Percentiles rank a stretch among this genome's conserved stretches.
These are phyloP conservation scores for Tigriopus japonicus DNA, from an alignment of 1,140 invertebrate genomes.

Conservation along the genomic window DNA sequence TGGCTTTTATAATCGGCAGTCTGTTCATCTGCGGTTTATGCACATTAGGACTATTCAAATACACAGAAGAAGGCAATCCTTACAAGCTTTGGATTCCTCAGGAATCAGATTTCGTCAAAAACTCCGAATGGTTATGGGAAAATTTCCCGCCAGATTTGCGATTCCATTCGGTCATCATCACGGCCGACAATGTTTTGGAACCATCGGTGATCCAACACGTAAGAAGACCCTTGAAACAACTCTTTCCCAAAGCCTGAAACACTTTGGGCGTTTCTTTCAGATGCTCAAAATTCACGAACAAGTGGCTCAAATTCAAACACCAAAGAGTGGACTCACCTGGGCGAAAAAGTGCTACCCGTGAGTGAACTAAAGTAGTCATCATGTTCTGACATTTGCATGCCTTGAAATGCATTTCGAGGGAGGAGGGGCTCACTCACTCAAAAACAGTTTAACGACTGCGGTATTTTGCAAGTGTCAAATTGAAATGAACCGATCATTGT, in stretches of 20 bases:
- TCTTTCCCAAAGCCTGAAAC: not conserved
- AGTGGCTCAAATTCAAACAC: not conserved
- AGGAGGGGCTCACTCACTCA: too few relatives aligned
- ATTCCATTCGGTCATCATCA: constrained; percentile 38
- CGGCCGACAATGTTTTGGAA: constrained; percentile 42
- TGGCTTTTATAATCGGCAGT: constrained; percentile 31
- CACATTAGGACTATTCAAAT: constrained; percentile 34
- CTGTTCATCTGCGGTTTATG: constrained; percentile 31
- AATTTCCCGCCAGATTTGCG: constrained; percentile 41
- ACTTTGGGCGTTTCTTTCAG: not conserved
- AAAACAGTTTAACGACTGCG: too few relatives aligned
- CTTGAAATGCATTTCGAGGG: too few relatives aligned
- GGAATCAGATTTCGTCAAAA: constrained; percentile 41
- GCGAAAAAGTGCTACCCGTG: too few relatives aligned
- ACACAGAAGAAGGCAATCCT: constrained; percentile 42
- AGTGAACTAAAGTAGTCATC: too few relatives aligned
- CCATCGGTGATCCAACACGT: constrained; percentile 32
- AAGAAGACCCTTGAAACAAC: not conserved
- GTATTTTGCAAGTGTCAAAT: too few relatives aligned
- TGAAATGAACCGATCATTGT: too few relatives aligned
- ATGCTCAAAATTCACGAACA: not conserved
- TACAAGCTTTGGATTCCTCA: constrained; percentile 48
- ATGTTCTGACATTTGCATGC: too few relatives aligned
- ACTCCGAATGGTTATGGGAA: constrained; percentile 49
- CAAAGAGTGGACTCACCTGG: too few relatives aligned